Base-by-base conservation (phyloP, 2,888 invertebrate species). In the Spodoptera picta region DNA sequence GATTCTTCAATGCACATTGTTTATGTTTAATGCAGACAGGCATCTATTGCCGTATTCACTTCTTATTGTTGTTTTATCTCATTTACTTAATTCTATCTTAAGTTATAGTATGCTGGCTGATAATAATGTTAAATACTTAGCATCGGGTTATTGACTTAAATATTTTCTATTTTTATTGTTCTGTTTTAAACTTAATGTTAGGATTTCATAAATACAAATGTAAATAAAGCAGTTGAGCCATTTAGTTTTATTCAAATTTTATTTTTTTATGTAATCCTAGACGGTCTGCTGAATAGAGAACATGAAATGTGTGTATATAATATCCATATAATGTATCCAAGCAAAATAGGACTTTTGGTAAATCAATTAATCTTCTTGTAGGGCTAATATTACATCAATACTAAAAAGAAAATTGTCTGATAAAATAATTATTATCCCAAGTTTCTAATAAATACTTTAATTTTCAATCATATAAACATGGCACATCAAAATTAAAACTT, bases 181-280 rank as follows among this genome's bases (percentile, higher is more conserved):
- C 74, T 52, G 55, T 46, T 41, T 59, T 51, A 62, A 50, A 68
- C 55, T 63, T 73, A 73, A 23, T 55, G 62, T 53, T 67, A 69
- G 46, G 52, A 44, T 60, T 48, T 60, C 45, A 72, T 65, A 45
- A 72, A 69, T 54, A 68, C 48, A 60, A 56, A 54, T 70, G 47
- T 60, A 65, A 65, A 57, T 56, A 57, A 53, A 68, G 4, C 14
- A 45, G 11, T 46, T 48, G 56, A 42, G 42, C 12, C 19, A 60
- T 70, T 73, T 73, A n/a, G 56, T 68, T 70, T 53, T 23, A 36
- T 36, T 2, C 36, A 2, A 36, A 36, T 36, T 36, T 36, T 9
- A 36, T 7, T 36, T 36, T 9, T 6, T 7, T 36, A 7, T 36
- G 36, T 2, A 36, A 36, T 6, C 5, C 9, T 36, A 9, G 6